Evolutionary conservation across 2,888 invertebrate species (phyloP).

Genomic region (Atethmia centrago): DNA sequence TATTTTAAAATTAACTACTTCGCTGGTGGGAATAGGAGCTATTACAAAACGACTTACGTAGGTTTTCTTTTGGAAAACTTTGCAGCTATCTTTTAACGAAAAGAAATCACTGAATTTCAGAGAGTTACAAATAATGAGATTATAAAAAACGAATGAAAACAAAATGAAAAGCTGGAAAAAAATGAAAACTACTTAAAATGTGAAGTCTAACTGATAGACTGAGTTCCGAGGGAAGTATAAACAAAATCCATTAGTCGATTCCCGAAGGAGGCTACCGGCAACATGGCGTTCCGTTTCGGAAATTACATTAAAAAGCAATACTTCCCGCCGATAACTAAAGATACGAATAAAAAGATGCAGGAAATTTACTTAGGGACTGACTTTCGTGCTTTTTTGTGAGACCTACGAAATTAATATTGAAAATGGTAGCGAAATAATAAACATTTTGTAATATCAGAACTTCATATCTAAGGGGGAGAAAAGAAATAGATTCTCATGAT

Average conservation of each 20-base stretch:
- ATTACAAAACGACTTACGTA: constrained; percentile 9
- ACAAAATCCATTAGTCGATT: constrained; percentile 86
- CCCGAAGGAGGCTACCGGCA: constrained; percentile 77
- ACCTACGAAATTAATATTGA: constrained; percentile 18
- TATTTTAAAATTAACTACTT: background rate
- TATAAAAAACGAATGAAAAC: constrained; percentile 35
- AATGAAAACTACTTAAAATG: constrained; percentile 66
- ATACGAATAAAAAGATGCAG: constrained; percentile 77
- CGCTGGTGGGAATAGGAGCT: background rate
- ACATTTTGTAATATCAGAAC: background rate
- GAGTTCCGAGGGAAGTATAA: constrained; percentile 78
- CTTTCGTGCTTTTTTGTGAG: constrained; percentile 18
- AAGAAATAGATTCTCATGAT: background rate
- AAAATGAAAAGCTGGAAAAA: constrained; percentile 42
- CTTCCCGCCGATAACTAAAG: constrained; percentile 82
- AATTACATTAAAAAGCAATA: constrained; percentile 89
- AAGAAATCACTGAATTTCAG: background rate
- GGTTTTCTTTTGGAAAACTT: background rate
- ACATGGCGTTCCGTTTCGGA: constrained; percentile 85
- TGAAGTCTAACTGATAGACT: constrained; percentile 76
- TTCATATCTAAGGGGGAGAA: background rate
- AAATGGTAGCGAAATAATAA: background rate
- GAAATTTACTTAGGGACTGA: constrained; percentile 69
- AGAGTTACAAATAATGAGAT: constrained; percentile 13
- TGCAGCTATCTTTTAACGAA: background rate